Evolutionary conservation across 2,888 invertebrate species (phyloP), one percentile per base, ranked within the genome.

Genomic region (Phortica okadai): DNA sequence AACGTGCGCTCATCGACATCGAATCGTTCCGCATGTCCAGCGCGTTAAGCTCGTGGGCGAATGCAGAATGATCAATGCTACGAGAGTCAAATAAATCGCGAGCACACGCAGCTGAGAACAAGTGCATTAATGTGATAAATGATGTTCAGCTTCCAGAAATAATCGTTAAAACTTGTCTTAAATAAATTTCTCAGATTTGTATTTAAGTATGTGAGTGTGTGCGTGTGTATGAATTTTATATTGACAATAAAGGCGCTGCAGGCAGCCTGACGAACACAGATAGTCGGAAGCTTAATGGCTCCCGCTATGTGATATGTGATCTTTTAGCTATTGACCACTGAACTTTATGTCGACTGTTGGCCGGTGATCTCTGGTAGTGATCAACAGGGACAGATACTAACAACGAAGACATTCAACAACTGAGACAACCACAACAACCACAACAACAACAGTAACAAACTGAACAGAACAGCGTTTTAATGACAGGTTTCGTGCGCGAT

Each of bases 401-500:
- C 33, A 33, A 33, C 33, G 33, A 33, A 33, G 3, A 33, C 33
- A 33, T 33, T 33, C 7, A 54, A 54, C 54, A 54, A n/a, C 7
- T 0, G 3, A 2, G 6, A n/a, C 7, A 54, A 54, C 54, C 2
- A n/a, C 2, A 54, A 54, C 5, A 54, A n/a, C 54, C 2, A 54
- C 54, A 54, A n/a, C 54, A 54, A 54, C 54, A n/a, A 33, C 33
- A 33, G 33, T 54, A n/a, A n/a, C 54, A 14, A 10, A 45, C 42
- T 6, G 69, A 44, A 44, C 50, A 10, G 2, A 45, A 45, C 69
- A 41, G 69, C 72, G 58, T 21, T 73, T 77, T 77, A 70, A 77
- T 74, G 77, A 67, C 81, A 75, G 80, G 76, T 72, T 44, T 41
- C 42, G 45, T 78, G 73, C 80, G 74, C 76, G 86, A 88, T 84